Conservation (phyloP, 2,888 invertebrate genomes). For the Dione juno region DNA sequence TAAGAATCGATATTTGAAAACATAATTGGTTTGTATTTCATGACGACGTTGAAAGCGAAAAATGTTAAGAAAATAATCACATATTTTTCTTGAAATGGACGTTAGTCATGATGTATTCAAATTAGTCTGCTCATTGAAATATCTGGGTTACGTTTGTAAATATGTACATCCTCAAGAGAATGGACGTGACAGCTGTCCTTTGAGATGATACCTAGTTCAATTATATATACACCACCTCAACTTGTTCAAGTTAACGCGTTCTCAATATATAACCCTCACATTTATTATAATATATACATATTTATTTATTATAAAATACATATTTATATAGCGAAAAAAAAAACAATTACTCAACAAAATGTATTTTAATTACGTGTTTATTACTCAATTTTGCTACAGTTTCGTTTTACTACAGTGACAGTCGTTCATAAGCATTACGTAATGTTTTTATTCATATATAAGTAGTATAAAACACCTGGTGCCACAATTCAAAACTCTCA, state of each 20-base stretch:
- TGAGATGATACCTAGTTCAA: constrained; percentile 19
- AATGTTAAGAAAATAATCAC: neutral
- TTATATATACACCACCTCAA: constrained; percentile 9
- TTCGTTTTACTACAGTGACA: neutral
- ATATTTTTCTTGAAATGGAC: neutral
- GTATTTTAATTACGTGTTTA: constrained; percentile 1
- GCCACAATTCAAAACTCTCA: neutral
- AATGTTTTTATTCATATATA: neutral
- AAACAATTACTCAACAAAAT: neutral
- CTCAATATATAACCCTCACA: neutral
- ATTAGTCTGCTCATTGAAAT: neutral
- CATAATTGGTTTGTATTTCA: neutral
- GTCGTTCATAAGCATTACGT: neutral
- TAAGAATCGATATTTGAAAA: neutral
- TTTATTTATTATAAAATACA: neutral
- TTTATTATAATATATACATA: neutral
- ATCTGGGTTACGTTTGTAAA: constrained; percentile 13
- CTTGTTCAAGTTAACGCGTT: constrained; percentile 16
- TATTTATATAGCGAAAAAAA: neutral
- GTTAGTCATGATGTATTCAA: neutral
- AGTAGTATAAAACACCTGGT: neutral
- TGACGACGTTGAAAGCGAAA: neutral
- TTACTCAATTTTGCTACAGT: neutral
- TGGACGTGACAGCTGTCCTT: constrained; percentile 17
- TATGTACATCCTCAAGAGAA: constrained; percentile 24